These are phyloP conservation scores for Trichomycterus rosablanca DNA, from an alignment of 2,113 vertebrate species.

Conservation along the genomic window DNA sequence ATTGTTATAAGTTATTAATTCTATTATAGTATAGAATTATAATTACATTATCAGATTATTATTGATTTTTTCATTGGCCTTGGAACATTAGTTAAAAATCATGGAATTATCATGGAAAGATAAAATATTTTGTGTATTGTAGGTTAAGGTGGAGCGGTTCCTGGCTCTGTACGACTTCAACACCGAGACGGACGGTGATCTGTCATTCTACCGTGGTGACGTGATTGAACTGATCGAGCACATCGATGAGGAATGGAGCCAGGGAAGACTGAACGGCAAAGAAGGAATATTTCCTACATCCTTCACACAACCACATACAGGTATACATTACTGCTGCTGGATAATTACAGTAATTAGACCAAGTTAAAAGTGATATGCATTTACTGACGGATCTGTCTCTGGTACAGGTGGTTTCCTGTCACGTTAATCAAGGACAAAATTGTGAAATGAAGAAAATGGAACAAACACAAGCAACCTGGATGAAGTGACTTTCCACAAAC, in stretches of 20 bases:
- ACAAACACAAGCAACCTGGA: conserved; percentile 17
- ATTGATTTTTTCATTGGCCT: too few relatives aligned
- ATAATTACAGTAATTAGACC: too few relatives aligned
- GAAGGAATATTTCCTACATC: conserved; percentile 84
- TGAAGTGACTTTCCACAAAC: conserved; percentile 60
- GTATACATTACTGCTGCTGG: conserved; percentile 50
- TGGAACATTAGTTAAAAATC: too few relatives aligned
- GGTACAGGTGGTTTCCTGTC: not conserved
- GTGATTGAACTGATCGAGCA: conserved; percentile 75
- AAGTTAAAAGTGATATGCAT: too few relatives aligned
- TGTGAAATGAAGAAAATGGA: not conserved
- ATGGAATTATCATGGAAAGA: too few relatives aligned
- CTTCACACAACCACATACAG: conserved; percentile 72
- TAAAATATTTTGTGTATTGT: too few relatives aligned
- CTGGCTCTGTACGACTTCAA: conserved; percentile 82
- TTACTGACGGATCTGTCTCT: not conserved
- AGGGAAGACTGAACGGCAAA: conserved; percentile 72
- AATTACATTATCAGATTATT: too few relatives aligned
- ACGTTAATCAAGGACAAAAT: not conserved
- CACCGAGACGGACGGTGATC: conserved; percentile 74
- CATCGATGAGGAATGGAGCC: conserved; percentile 78
- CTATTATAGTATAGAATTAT: too few relatives aligned
- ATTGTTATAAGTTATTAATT: too few relatives aligned
- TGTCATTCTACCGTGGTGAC: conserved; percentile 81
- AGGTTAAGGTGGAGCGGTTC: conserved; percentile 66